Percentiles rank a stretch among this genome's conserved stretches.
Conservation (phyloP, 2,113 vertebrate genomes). For the Dromiciops gliroides region DNA sequence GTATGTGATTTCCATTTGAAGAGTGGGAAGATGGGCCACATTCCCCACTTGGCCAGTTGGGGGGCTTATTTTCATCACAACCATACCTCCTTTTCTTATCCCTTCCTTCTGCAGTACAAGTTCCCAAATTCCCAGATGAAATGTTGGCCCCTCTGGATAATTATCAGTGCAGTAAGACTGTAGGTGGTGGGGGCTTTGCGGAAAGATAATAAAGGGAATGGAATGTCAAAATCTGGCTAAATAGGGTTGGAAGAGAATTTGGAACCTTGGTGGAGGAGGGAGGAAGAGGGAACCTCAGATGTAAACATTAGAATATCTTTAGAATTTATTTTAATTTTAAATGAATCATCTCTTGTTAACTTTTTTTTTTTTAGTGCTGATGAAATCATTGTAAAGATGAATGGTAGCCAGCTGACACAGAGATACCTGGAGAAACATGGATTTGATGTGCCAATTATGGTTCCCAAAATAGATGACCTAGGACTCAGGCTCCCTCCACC, state of each 20-base stretch:
- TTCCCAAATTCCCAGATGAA: not conserved
- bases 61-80: not conserved
- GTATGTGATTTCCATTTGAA: not conserved
- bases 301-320: not conserved
- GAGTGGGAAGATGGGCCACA: not conserved
- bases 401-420: slow-evolving; percentile 93
- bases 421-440: slow-evolving; percentile 95
- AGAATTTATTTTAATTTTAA: not conserved
- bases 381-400: slow-evolving; percentile 93
- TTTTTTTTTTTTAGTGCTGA: slow-evolving; percentile 87
- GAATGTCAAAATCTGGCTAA: not conserved
- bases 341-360: not conserved
- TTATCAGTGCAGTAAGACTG: not conserved
- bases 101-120: not conserved
- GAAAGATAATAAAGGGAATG: not conserved
- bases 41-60: not conserved
- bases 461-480: slow-evolving; percentile 93
- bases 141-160: not conserved
- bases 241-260: not conserved
- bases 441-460: slow-evolving; percentile 93
- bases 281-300: not conserved
- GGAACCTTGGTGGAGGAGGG: not conserved
- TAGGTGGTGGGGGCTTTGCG: not conserved
- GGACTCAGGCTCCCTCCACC: slow-evolving; percentile 93
- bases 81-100: not conserved